Evolutionary conservation across 2,888 invertebrate species (phyloP).

Genomic region (Rhamnusium bicolor): DNA sequence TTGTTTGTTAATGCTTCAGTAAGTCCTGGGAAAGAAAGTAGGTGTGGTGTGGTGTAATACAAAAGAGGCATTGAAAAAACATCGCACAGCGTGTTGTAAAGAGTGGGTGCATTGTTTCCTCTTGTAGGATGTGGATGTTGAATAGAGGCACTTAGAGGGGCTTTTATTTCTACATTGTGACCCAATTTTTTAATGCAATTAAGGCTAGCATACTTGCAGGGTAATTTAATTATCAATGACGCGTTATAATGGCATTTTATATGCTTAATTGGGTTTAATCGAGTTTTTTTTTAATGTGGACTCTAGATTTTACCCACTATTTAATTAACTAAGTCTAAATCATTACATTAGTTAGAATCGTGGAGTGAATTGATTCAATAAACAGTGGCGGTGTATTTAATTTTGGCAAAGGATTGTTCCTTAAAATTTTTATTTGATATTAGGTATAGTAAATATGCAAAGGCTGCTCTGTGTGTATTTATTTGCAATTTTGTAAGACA

Average conservation of each 20-base stretch:
- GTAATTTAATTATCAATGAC: slow-evolving; percentile 8
- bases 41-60: neutral
- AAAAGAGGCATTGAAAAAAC: slow-evolving; percentile 20
- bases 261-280: slow-evolving; percentile 5
- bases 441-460: no score
- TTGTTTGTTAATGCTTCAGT: slow-evolving; percentile 15
- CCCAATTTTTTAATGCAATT: slow-evolving; percentile 33
- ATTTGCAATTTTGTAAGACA: no score
- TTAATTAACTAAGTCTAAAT: no score
- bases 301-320: neutral
- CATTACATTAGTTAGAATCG: no score
- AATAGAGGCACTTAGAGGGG: slow-evolving; percentile 7
- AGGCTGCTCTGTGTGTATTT: no score
- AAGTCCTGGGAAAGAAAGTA: slow-evolving; percentile 11
- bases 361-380: no score
- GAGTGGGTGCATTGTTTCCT: slow-evolving; percentile 29
- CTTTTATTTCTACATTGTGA: slow-evolving; percentile 17
- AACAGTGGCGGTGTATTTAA: no score
- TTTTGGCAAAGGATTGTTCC: no score
- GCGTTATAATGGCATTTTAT: slow-evolving; percentile 6
- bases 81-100: slow-evolving; percentile 6
- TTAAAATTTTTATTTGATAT: no score
- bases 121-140: slow-evolving; percentile 3
- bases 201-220: neutral
- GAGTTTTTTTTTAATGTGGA: neutral